A percentile compares a stretch with the other conserved stretches of the same genome.
phyloP scores from a whole-genome alignment of 2,888 invertebrate genomes.

The Blomia tropicalis region DNA sequence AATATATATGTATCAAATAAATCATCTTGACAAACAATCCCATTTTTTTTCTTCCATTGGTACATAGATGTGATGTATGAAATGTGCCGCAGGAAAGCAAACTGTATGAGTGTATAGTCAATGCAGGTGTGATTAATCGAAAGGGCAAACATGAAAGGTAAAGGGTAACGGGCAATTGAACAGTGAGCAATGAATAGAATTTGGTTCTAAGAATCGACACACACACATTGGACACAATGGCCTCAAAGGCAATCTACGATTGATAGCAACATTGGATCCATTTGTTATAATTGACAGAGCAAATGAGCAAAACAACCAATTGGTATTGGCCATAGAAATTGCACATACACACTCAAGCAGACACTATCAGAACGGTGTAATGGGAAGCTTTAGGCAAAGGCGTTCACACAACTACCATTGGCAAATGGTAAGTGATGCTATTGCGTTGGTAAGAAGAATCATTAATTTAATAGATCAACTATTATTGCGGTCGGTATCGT shows the following conservation, averaged over 20 bases:
- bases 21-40: conserved; percentile 11
- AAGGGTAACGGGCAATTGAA: not conserved
- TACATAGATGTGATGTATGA: not conserved
- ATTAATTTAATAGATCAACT: conserved; percentile 13
- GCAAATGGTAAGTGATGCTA: no score
- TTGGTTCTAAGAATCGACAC: no score
- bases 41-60: not conserved
- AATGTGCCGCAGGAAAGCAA: not conserved
- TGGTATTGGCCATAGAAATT: no score
- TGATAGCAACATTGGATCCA: not conserved
- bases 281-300: not conserved
- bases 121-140: conserved; percentile 11
- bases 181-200: not conserved
- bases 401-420: no score
- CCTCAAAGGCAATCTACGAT: not conserved
- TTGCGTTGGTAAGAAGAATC: not conserved
- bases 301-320: not conserved
- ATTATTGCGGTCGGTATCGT: not conserved
- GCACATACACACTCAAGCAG: no score
- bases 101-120: not conserved
- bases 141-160: not conserved
- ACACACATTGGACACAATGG: not conserved
- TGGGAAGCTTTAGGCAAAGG: no score
- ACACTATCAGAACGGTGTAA: no score
- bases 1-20: not conserved